Conservation (phyloP, 2,888 invertebrate genomes). For the Gonocerus acuteangulatus region DNA sequence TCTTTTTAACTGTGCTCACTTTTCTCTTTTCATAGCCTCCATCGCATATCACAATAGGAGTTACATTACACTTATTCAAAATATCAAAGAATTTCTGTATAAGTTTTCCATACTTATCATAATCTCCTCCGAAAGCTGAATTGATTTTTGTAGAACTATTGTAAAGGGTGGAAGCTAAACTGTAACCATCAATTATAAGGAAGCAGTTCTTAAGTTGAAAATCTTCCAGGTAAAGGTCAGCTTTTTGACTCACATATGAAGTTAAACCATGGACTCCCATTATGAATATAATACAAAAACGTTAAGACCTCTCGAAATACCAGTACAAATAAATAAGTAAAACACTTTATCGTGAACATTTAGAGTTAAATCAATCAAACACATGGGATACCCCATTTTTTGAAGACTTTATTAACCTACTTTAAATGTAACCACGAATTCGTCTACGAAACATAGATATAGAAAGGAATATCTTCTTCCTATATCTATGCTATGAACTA, state of each 20-base stretch:
- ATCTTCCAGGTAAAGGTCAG: conserved; percentile 56
- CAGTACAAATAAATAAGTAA: conserved; percentile 1
- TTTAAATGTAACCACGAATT: no score
- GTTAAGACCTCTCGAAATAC: no score
- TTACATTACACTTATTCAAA: conserved; percentile 61
- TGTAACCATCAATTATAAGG: conserved; percentile 74
- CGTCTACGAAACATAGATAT: no score
- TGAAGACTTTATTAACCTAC: no score
- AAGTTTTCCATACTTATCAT: conserved; percentile 62
- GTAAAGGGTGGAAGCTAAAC: conserved; percentile 64
- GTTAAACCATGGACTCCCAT: conserved; percentile 86
- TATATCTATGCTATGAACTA: no score
- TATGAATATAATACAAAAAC: neutral
- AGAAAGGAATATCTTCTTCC: no score
- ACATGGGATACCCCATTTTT: no score
- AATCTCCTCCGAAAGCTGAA: conserved; percentile 78
- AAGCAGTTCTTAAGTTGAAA: conserved; percentile 58
- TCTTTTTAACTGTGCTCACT: conserved; percentile 54
- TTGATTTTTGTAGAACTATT: conserved; percentile 50
- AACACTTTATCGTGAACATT: no score
- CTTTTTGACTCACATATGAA: conserved; percentile 62
- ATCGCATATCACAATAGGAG: conserved; percentile 68
- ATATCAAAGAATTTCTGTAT: conserved; percentile 61
- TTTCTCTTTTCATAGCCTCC: conserved; percentile 69
- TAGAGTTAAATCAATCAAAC: no score